These are phyloP conservation scores for Entelurus aequoreus DNA, from an alignment of 2,113 vertebrate species.

Conservation along the genomic window DNA sequence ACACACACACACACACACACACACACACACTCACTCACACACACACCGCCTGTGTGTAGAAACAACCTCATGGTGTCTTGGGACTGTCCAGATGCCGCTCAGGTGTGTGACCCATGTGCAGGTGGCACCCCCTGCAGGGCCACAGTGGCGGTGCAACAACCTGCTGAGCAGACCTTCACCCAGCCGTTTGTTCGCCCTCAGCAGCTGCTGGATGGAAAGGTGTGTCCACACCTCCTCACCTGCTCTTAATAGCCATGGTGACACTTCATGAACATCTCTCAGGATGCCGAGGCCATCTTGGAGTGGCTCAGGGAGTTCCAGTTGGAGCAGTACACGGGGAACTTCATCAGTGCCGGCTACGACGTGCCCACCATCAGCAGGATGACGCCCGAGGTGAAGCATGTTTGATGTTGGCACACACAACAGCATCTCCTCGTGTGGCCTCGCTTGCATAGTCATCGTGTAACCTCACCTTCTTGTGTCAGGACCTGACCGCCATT, in stretches of 20 bases:
- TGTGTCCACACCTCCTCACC: conserved; percentile 29
- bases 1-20: no score
- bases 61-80: no score
- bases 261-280: not conserved
- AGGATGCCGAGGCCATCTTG: conserved; percentile 91
- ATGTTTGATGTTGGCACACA: not conserved
- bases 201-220: conserved; percentile 88
- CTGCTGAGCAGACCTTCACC: conserved; percentile 75
- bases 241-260: no score
- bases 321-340: conserved; percentile 83
- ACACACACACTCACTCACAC: no score
- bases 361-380: conserved; percentile 96
- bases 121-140: conserved; percentile 51
- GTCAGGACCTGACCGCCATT: conserved; percentile 90
- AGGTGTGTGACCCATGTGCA: not conserved
- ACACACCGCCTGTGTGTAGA: no score
- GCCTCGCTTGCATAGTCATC: not conserved
- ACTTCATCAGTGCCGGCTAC: conserved; percentile 87
- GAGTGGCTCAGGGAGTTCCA: conserved; percentile 95
- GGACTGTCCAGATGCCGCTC: no score
- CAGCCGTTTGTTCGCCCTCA: conserved; percentile 83
- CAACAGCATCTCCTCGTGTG: no score
- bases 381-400: conserved; percentile 91
- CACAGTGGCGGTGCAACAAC: conserved; percentile 61
- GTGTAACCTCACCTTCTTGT: no score